These are phyloP conservation scores for Diploptera punctata DNA, from an alignment of 2,888 invertebrate species.

Conservation along the genomic window DNA sequence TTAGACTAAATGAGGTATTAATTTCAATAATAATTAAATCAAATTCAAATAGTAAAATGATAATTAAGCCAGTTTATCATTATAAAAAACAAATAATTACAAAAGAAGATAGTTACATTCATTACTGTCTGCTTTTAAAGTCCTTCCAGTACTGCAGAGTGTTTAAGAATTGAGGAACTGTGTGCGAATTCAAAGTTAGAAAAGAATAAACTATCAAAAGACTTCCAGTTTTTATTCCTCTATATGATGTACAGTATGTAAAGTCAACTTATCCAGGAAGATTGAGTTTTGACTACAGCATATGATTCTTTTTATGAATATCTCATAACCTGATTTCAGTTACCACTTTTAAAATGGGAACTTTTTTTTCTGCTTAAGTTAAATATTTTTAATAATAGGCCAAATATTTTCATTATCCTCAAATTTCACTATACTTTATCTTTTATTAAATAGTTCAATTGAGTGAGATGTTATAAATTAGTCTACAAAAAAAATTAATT, in stretches of 20 bases:
- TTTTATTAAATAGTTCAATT: too few species aligned
- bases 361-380: too few species aligned
- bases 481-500: too few species aligned
- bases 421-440: too few species aligned
- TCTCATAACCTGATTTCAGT: too few species aligned
- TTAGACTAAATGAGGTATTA: neutral
- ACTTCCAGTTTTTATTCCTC: constrained; percentile 28
- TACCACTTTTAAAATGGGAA: too few species aligned
- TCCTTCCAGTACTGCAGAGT: constrained; percentile 3
- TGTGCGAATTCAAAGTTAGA: neutral
- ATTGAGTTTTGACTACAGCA: constrained; percentile 11
- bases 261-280: neutral
- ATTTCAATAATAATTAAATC: neutral
- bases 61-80: neutral
- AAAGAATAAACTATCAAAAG: constrained; percentile 20
- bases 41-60: neutral
- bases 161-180: neutral
- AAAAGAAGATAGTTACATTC: neutral
- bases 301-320: too few species aligned
- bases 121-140: neutral
- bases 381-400: too few species aligned
- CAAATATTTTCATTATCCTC: too few species aligned
- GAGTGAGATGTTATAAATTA: too few species aligned
- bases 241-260: neutral
- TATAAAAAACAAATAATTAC: neutral